A percentile compares a stretch with the other conserved stretches of the same genome.
These are phyloP conservation scores for Apodemia zela DNA, from an alignment of 2,888 invertebrate genomes.

Conservation along the genomic window DNA sequence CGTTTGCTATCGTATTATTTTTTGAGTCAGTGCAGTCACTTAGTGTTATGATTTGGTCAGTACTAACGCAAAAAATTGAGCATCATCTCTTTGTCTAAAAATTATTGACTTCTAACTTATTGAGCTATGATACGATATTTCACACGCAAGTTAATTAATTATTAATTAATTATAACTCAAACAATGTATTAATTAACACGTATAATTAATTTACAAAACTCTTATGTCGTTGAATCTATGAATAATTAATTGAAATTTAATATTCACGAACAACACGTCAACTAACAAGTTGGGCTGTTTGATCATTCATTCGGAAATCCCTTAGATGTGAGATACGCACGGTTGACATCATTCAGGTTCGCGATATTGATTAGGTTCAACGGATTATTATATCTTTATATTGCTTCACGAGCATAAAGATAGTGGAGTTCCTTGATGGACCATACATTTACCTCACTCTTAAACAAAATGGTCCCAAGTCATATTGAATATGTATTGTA, in stretches of 20 bases:
- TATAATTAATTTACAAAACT: constrained; percentile 5
- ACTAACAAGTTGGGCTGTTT: constrained; percentile 7
- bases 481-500: no score
- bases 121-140: no score
- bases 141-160: no score
- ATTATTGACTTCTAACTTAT: no score
- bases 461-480: background rate
- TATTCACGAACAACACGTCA: constrained; percentile 3
- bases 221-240: background rate
- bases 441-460: background rate
- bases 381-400: constrained; percentile 5
- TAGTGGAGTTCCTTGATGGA: background rate
- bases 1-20: no score
- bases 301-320: background rate
- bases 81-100: no score
- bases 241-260: background rate
- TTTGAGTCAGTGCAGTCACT: no score
- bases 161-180: background rate
- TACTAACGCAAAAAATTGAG: no score
- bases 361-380: constrained; percentile 7
- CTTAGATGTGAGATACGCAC: constrained; percentile 2
- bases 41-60: no score
- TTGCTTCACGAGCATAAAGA: background rate
- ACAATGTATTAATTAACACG: background rate
- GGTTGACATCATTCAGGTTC: background rate